Conservation (phyloP, 2,888 invertebrate species). For the Helicoverpa assulta region DNA sequence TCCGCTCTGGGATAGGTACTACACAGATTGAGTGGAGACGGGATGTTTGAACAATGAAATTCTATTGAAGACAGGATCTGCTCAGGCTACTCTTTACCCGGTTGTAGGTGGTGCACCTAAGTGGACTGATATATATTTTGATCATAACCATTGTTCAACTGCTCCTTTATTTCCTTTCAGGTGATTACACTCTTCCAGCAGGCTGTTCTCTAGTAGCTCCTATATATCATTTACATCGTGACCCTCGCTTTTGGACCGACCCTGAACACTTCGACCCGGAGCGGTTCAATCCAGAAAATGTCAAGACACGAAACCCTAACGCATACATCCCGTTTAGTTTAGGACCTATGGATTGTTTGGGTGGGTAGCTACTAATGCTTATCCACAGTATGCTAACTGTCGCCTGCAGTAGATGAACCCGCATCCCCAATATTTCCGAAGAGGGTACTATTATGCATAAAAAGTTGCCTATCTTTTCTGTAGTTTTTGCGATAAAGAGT, state of each 20-base stretch:
- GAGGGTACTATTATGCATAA: too few species aligned
- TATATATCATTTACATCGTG: constrained; percentile 79
- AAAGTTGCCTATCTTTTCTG: too few species aligned
- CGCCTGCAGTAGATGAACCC: too few species aligned
- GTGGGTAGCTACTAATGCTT: too few species aligned
- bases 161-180: constrained; percentile 58
- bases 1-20: too few species aligned
- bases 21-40: too few species aligned
- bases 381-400: not conserved
- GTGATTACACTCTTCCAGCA: constrained; percentile 75
- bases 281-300: constrained; percentile 77
- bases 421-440: too few species aligned
- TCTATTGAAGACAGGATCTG: too few species aligned
- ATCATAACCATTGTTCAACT: not conserved
- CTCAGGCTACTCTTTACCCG: too few species aligned
- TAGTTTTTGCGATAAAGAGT: too few species aligned
- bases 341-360: constrained; percentile 85
- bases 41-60: too few species aligned
- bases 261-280: constrained; percentile 82
- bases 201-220: constrained; percentile 78
- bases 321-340: constrained; percentile 82
- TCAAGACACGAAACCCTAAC: constrained; percentile 71
- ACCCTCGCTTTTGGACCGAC: constrained; percentile 76
- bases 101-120: too few species aligned
- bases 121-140: not conserved